Evolutionary conservation across 2,888 invertebrate species (phyloP), one percentile per base, ranked within the genome.

Genomic region (Acleris holmiana): DNA sequence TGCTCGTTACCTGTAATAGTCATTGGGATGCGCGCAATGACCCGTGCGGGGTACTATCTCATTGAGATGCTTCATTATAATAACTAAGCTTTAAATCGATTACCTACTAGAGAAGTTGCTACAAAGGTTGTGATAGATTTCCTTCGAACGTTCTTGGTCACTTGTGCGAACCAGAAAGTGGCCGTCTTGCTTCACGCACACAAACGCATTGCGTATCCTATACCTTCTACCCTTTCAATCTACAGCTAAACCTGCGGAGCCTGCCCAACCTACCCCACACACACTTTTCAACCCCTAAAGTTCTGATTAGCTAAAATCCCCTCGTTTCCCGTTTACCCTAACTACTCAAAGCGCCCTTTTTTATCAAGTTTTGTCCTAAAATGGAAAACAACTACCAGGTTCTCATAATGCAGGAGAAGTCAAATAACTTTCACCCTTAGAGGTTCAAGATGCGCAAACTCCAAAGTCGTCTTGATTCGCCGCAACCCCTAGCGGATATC

Each of bases 321-420:
- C 53, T 56, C 23, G 25, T 56, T 60, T 66, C 64, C 58, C 57
- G 53, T 47, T 59, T 70, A 71, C 76, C 77, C 74, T 74, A 29
- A 29, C 41, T 77, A 75, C 79, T 54, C 76, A 70, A 73, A 76
- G 69, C 79, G 91, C 91, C 92, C 91, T 91, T 92, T 91, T 92
- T 92, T 91, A 89, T 88, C 81, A 81, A 90, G 89, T 92, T 92
- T 92, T 91, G 92, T 91, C 92, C 92, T 91, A 92, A 92, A 92
- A 91, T 92, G 92, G 91, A 91, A 92, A 92, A 91, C 92, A 90
- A 85, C 76, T 89, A 92, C 91, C 86, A 91, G 91, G 92, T 71
- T 73, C 68, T 51, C 87, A 91, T 86, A 83, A 68, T 64, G 69
- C 61, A 55, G 66, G 58, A 83, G 83, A 71, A 85, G 86, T 85